Conservation (phyloP, 2,888 invertebrate species). For the Stramonita haemastoma region DNA sequence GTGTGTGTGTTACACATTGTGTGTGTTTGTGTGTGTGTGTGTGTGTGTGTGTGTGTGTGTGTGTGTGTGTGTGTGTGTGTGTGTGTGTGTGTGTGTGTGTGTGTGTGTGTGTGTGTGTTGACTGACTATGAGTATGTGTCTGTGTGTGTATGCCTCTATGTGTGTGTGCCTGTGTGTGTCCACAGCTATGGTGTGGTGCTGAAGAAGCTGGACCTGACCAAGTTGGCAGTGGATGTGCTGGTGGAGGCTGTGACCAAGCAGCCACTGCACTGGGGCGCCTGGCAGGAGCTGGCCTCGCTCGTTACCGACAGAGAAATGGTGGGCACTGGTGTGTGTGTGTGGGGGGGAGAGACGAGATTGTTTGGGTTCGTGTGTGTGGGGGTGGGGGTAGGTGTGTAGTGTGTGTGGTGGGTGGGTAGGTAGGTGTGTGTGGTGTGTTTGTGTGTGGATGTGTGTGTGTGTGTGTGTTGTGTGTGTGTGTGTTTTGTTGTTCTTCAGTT, state of each 20-base stretch:
- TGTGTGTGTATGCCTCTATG: too few relatives aligned
- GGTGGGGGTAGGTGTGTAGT: not conserved
- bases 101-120: too few relatives aligned
- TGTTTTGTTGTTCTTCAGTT: too few relatives aligned
- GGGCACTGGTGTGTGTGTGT: not conserved
- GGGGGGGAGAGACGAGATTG: not conserved
- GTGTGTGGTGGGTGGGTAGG: not conserved
- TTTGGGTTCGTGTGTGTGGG: not conserved
- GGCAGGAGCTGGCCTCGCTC: slow-evolving; percentile 92
- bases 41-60: too few relatives aligned
- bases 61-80: too few relatives aligned
- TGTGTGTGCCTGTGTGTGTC: not conserved
- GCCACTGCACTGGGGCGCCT: slow-evolving; percentile 96
- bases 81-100: too few relatives aligned
- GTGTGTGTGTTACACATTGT: too few relatives aligned
- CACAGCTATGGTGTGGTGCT: slow-evolving; percentile 91
- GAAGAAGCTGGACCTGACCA: slow-evolving; percentile 89
- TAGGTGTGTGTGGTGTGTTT: not conserved
- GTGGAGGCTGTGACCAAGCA: slow-evolving; percentile 87
- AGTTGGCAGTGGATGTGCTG: slow-evolving; percentile 88
- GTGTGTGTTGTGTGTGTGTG: too few relatives aligned
- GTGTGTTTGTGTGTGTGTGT: too few relatives aligned
- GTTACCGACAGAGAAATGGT: slow-evolving; percentile 86
- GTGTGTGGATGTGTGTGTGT: not conserved
- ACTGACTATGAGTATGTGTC: too few relatives aligned